Evolutionary conservation across 35 echinoderm and acorn worm species (phyloP), one percentile per base, ranked within the genome.

Genomic region (Lytechinus variegatus): DNA sequence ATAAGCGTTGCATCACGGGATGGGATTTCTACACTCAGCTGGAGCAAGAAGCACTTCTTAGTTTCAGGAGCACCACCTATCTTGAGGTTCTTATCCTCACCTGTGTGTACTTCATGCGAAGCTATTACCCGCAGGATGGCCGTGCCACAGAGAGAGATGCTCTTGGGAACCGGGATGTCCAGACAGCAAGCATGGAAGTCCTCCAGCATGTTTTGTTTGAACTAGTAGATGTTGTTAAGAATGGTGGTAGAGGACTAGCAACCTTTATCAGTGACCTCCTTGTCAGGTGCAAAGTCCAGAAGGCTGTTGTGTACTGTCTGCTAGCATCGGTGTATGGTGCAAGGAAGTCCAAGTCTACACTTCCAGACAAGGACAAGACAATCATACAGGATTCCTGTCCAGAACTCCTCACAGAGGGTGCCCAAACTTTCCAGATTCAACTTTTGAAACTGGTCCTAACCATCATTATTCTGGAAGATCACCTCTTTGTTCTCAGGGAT

Each of bases 181-280:
- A 99, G 97, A 99, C 97, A 16, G 95, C 97, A 10, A 96, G 98
- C 94, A 99, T 99, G 96, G 98, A 99, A 61, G 97, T 99, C 9
- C 93, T 99, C 9, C 86, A 95, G 29, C 94, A 96, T 86, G 96
- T 99, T 29, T 95, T 98, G 13, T 92, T 96, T 92, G 97, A 99
- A 86, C 91, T 99, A 24, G 97, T 98, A 12, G 96, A 97, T 61
- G 97, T 99, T 52, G 97, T 98, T 12, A 98, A 97, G 56, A 96
- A 96, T 53, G 98, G 97, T 54, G 98, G 98, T 6, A 61, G 96
- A 8, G 98, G 98, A 13, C 57, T 96, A 12, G 98, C 98, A 51
- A 99, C 98, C 3, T 99, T 99, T 66, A 99, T 99, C 87, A 98
- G 96, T 53, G 98, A 99, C 29, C 95, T 99, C 21, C 61, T 99